Evolutionary conservation across 2,888 invertebrate species (phyloP).

Genomic region (Drosophila affinis): DNA sequence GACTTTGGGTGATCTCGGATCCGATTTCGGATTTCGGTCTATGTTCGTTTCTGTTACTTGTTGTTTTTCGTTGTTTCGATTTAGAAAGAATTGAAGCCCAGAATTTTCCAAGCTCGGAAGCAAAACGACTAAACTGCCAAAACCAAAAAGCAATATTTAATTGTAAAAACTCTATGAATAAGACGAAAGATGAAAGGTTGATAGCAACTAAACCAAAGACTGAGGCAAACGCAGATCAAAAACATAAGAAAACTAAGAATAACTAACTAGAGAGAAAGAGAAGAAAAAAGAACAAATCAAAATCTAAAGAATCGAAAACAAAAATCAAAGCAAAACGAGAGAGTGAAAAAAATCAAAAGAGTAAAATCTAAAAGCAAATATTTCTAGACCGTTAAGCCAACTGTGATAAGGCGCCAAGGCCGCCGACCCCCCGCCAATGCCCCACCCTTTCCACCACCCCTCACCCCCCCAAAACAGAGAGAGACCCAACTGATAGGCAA

Average conservation of each 20-base stretch:
- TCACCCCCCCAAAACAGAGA: not conserved
- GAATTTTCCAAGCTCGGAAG: slow-evolving; percentile 3
- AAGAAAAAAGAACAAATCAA: slow-evolving; percentile 45
- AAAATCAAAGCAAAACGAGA: slow-evolving; percentile 15
- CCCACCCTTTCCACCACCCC: slow-evolving; percentile 24
- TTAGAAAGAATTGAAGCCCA: slow-evolving; percentile 8
- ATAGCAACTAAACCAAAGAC: slow-evolving; percentile 55
- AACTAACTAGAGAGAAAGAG: not conserved
- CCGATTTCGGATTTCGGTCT: slow-evolving; percentile 22
- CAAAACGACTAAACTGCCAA: slow-evolving; percentile 34
- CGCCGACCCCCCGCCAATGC: slow-evolving; percentile 16
- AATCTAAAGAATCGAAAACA: slow-evolving; percentile 50
- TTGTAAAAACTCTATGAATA: slow-evolving; percentile 20
- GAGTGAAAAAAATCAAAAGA: slow-evolving; percentile 39
- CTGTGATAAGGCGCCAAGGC: slow-evolving; percentile 61
- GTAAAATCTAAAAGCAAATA: slow-evolving; percentile 48
- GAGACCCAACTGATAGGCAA: not conserved
- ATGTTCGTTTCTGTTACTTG: slow-evolving; percentile 1
- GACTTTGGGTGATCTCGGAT: slow-evolving; percentile 19
- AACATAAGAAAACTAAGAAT: slow-evolving; percentile 7
- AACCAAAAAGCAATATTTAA: slow-evolving; percentile 21
- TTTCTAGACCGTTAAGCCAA: slow-evolving; percentile 57
- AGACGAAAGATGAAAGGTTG: slow-evolving; percentile 26
- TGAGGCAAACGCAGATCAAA: slow-evolving; percentile 44
- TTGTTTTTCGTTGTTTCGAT: slow-evolving; percentile 12